phyloP scores from a whole-genome alignment of 2,888 invertebrate species.

The Idaea straminata region DNA sequence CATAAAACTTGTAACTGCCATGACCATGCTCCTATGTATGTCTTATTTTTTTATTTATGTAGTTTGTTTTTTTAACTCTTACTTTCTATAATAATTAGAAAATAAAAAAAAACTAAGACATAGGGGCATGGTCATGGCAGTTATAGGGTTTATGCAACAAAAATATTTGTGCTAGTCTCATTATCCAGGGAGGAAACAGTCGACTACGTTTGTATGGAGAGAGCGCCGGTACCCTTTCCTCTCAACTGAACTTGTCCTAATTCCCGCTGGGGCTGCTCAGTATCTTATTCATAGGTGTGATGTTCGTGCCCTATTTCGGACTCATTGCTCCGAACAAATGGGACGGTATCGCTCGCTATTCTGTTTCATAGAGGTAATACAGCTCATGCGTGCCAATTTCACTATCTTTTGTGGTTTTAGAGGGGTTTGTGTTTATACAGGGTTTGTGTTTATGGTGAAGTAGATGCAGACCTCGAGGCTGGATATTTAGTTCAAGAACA shows the following conservation, averaged over 20 bases:
- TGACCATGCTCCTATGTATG: too few relatives aligned
- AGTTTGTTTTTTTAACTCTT: too few relatives aligned
- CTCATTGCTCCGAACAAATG: neutral
- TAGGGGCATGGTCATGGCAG: too few relatives aligned
- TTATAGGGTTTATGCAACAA: too few relatives aligned
- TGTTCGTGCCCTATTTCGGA: neutral
- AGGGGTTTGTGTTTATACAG: neutral
- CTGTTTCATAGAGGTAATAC: neutral
- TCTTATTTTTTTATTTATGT: too few relatives aligned
- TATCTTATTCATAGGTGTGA: neutral
- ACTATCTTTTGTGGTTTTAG: neutral
- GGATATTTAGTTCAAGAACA: too few relatives aligned
- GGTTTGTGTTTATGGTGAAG: too few relatives aligned
- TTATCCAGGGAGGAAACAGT: too few relatives aligned
- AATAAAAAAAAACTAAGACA: neutral
- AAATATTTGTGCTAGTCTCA: too few relatives aligned
- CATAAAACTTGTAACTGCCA: too few relatives aligned
- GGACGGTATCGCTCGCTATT: neutral
- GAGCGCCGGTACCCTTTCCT: neutral
- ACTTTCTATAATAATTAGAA: too few relatives aligned
- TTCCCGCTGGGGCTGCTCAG: neutral
- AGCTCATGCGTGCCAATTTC: neutral
- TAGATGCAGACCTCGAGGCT: too few relatives aligned
- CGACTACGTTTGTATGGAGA: neutral
- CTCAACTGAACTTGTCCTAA: neutral